These are phyloP conservation scores for Lissocephala sabroskyi DNA, from an alignment of 2,888 invertebrate species.

Conservation along the genomic window DNA sequence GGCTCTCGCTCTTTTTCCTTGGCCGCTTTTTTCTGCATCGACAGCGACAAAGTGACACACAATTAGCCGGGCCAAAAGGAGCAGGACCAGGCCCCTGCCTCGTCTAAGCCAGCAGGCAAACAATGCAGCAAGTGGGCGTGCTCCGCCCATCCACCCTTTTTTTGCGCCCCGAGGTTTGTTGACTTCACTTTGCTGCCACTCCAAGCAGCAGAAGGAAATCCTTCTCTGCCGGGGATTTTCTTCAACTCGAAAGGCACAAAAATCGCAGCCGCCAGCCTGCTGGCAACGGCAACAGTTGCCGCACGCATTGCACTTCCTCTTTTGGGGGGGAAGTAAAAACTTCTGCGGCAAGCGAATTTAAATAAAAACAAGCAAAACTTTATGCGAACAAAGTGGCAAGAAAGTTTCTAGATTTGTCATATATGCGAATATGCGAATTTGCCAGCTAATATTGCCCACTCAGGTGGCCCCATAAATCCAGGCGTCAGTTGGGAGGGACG, in stretches of 20 bases:
- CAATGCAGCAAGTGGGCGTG: no score
- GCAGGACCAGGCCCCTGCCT: no score
- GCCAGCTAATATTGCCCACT: conserved; percentile 40
- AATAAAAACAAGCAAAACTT: conserved; percentile 26
- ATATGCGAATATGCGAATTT: no score
- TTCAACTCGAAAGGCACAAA: neutral
- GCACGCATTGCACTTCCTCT: conserved; percentile 4
- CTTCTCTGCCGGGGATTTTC: no score
- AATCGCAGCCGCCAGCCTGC: neutral
- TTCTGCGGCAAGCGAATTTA: conserved; percentile 30
- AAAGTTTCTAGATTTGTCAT: conserved; percentile 58
- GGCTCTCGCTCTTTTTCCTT: conserved; percentile 29
- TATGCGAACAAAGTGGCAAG: conserved; percentile 26
- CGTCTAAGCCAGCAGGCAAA: no score
- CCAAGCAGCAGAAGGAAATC: neutral
- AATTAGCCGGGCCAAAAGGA: conserved; percentile 54
- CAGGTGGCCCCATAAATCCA: no score
- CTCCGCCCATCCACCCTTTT: no score
- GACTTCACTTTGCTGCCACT: no score
- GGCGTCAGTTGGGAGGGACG: no score
- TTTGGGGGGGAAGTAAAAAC: conserved; percentile 16
- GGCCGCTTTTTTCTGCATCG: conserved; percentile 10
- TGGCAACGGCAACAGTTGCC: conserved; percentile 1
- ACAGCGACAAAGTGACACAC: conserved; percentile 43
- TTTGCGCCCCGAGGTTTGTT: no score